Conservation (phyloP, 1,140 invertebrate genomes). For the Triops cancriformis region DNA sequence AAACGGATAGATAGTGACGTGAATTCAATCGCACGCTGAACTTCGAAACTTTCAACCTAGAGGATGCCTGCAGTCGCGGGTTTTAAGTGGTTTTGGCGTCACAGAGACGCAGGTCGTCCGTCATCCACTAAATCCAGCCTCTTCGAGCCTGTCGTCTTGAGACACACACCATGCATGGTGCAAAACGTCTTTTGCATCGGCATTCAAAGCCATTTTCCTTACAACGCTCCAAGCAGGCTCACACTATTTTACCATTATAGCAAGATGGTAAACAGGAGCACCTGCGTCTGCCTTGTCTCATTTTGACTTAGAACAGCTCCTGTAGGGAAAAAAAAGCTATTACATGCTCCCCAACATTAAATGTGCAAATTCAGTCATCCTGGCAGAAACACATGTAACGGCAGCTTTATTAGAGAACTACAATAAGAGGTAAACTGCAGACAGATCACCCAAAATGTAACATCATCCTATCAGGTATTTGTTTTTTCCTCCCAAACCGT, state of each 20-base stretch:
- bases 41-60: not conserved
- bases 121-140: conserved; percentile 13
- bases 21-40: too few relatives aligned
- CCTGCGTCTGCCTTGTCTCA: not conserved
- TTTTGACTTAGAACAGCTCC: not conserved
- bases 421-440: too few relatives aligned
- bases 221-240: not conserved
- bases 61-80: not conserved
- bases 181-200: conserved; percentile 4
- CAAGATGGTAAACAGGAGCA: conserved; percentile 5
- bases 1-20: too few relatives aligned
- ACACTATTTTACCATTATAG: not conserved
- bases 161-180: not conserved
- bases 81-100: conserved; percentile 9
- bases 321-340: not conserved
- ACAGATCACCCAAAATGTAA: too few relatives aligned
- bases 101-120: conserved; percentile 4
- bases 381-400: too few relatives aligned
- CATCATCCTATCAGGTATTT: not conserved
- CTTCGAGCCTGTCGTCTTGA: not conserved
- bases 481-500: not conserved
- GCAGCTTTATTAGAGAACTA: too few relatives aligned
- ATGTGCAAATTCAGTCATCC: too few relatives aligned
- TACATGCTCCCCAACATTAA: too few relatives aligned
- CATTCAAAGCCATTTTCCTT: conserved; percentile 1